Evolutionary conservation across 2,797 vertebrate genomes (phyloP), one percentile per base, ranked within the genome.

Genomic region (Nannoperca australis): DNA sequence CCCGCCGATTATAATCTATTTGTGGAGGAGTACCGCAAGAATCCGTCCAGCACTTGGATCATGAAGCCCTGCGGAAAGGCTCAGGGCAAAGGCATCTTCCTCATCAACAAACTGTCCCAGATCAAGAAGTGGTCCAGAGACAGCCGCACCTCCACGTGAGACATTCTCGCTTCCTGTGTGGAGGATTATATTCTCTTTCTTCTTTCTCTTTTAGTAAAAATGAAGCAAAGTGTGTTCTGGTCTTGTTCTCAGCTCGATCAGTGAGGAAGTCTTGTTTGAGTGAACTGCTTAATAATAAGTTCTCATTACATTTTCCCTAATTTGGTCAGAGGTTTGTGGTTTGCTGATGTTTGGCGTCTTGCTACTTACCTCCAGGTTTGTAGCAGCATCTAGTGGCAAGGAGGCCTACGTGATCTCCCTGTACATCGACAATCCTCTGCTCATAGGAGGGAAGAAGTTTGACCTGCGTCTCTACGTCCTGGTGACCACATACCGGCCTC

Each of bases 11-110:
- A 99, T 62, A 99, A 99, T 82, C 95, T 99, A 79, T 99, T 99
- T 18, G 98, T 99, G 82, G 98, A 99, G 91, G 98, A 99, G 94
- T 99, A 97, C 91, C 92, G 98, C 68, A 99, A 98, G 91, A 99
- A 97, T 87, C 98, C 98, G 0, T 98, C 96, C 79, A 99, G 97
- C 94, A 99, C 98, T 0, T 99, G 98, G 98, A 99, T 99, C 91
- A 99, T 99, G 98, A 99, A 99, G 86, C 98, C 98, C 0, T 99
- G 98, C 8, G 98, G 98, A 54, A 99, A 99, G 89, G 98, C 98
- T 67, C 98, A 99, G 90, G 98, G 98, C 22, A 99, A 98, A 91
- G 98, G 98, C 89, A 99, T 99, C 93, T 99, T 99, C 80, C 97
- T 99, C 51, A 99, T 99, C 90, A 99, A 99, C 94, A 99, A 99